These are phyloP conservation scores for Pteromalus puparum DNA, from an alignment of 1,140 invertebrate genomes.

Conservation along the genomic window DNA sequence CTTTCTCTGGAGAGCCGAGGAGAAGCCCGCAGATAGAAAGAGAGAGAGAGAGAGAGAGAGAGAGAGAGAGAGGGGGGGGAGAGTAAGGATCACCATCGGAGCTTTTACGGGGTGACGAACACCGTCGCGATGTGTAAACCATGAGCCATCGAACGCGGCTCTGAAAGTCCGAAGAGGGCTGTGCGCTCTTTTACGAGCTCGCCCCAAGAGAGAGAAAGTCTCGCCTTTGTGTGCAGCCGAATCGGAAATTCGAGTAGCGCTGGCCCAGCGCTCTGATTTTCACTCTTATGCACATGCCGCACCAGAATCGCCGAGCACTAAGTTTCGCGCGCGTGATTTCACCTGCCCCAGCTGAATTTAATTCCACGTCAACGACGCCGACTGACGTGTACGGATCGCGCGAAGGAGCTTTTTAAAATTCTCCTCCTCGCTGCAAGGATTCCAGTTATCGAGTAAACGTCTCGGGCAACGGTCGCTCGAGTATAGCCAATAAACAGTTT, in stretches of 20 bases:
- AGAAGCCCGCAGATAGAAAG: not conserved
- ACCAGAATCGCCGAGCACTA: not conserved
- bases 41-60: not conserved
- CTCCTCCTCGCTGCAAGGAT: not conserved
- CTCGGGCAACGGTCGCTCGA: not conserved
- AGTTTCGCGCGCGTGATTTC: conserved; percentile 46
- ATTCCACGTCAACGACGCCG: conserved; percentile 7
- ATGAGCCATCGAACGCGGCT: conserved; percentile 63
- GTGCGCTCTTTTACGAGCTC: conserved; percentile 60
- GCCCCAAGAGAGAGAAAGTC: not conserved
- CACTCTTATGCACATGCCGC: conserved; percentile 10
- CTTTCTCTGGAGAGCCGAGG: not conserved
- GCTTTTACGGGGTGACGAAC: conserved; percentile 67
- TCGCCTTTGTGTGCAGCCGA: conserved; percentile 50
- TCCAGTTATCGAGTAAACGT: not conserved
- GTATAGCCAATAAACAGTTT: not conserved
- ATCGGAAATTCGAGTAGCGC: conserved; percentile 57
- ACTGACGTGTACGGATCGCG: not conserved
- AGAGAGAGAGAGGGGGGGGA: conserved; percentile 28
- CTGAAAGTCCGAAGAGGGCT: conserved; percentile 58
- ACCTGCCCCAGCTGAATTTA: conserved; percentile 44
- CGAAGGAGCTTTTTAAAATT: not conserved
- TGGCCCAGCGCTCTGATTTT: conserved; percentile 53
- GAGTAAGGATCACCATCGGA: conserved; percentile 59
- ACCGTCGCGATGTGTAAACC: conserved; percentile 69